A percentile compares a stretch with the other conserved stretches of the same genome.
Conservation (phyloP, 2,888 invertebrate genomes). For the Bhutanitis thaidina region DNA sequence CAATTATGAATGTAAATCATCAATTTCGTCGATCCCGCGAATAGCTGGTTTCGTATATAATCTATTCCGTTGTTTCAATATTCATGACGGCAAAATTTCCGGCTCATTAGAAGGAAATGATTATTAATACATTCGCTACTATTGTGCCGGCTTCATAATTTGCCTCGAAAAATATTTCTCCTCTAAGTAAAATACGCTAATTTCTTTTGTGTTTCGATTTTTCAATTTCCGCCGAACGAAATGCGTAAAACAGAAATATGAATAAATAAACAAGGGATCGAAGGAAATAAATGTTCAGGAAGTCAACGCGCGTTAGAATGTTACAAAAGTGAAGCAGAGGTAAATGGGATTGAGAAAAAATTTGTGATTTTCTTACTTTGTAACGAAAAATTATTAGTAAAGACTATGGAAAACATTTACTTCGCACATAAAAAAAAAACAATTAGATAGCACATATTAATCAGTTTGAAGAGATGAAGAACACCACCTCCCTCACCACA, state of each 20-base stretch:
- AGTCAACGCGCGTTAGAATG: background rate
- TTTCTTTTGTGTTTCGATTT: conserved; percentile 18
- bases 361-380: background rate
- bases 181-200: conserved; percentile 11
- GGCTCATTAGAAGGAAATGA: background rate
- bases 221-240: conserved; percentile 9
- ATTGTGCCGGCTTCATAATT: background rate
- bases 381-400: background rate
- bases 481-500: too few species aligned
- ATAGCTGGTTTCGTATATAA: conserved; percentile 53
- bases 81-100: background rate
- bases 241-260: background rate
- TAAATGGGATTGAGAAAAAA: background rate
- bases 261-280: background rate
- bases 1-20: conserved; percentile 31
- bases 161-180: conserved; percentile 1
- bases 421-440: too few species aligned
- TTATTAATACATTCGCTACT: conserved; percentile 1
- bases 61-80: conserved; percentile 37
- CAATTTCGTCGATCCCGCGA: conserved; percentile 34
- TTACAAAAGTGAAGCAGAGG: background rate
- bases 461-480: too few species aligned
- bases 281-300: background rate
- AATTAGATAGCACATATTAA: too few species aligned
- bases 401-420: too few species aligned